These are phyloP conservation scores for Masticophis lateralis DNA, from an alignment of 2,797 vertebrate species.

Conservation along the genomic window DNA sequence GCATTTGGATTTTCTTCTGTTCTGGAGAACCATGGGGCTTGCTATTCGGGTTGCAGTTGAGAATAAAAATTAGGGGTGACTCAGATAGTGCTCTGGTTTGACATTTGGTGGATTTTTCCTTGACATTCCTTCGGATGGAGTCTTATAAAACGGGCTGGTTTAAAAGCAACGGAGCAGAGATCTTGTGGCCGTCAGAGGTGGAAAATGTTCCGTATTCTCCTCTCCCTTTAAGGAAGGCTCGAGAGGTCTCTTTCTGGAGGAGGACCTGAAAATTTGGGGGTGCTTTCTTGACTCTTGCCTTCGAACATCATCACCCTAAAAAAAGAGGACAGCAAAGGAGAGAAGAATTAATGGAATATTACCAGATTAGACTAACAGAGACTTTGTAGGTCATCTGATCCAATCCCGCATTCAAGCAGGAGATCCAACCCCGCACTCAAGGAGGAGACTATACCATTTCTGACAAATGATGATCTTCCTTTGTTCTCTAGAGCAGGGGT, in stretches of 20 bases:
- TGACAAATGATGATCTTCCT: neutral
- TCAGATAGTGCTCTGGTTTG: neutral
- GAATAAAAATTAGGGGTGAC: neutral
- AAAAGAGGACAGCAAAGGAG: neutral
- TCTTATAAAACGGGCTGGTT: slow-evolving; percentile 52
- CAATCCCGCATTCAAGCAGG: too few relatives aligned
- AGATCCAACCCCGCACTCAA: too few relatives aligned
- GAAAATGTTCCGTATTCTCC: neutral
- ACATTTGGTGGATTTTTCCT: slow-evolving; percentile 48
- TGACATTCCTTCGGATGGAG: slow-evolving; percentile 61
- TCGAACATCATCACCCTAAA: slow-evolving; percentile 94
- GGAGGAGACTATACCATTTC: too few relatives aligned
- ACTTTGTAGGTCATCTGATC: too few relatives aligned
- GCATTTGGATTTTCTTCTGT: slow-evolving; percentile 38
- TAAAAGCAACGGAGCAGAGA: slow-evolving; percentile 46
- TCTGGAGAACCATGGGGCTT: slow-evolving; percentile 26
- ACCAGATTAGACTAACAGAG: too few relatives aligned
- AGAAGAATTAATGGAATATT: neutral
- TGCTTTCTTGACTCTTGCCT: slow-evolving; percentile 86
- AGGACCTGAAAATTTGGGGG: slow-evolving; percentile 80
- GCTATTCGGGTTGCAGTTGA: slow-evolving; percentile 41
- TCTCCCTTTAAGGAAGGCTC: slow-evolving; percentile 84
- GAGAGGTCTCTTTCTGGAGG: slow-evolving; percentile 94
- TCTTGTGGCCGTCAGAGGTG: slow-evolving; percentile 30
- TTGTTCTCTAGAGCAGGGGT: neutral